These are phyloP conservation scores for Nematostella vectensis DNA, from an alignment of 92 coral and sea anemone species.

Conservation along the genomic window DNA sequence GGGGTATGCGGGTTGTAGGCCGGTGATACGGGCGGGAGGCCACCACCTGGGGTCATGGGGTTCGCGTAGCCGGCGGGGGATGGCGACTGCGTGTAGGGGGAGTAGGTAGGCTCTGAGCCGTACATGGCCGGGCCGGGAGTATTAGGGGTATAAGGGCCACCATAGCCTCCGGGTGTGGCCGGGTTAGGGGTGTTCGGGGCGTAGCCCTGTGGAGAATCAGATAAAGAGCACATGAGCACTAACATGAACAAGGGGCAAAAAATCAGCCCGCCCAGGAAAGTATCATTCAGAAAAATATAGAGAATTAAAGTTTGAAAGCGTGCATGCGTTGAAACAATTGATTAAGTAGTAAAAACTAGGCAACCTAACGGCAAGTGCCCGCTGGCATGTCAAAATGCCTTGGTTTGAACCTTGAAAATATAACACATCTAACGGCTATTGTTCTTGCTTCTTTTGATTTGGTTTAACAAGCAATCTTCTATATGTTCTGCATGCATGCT, in stretches of 20 bases:
- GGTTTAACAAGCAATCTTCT: too few species aligned
- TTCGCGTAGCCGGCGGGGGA: constrained; percentile 95
- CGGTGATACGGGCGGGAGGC: constrained; percentile 89
- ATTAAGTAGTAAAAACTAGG: too few species aligned
- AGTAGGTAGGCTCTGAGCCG: constrained; percentile 96
- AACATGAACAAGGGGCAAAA: too few species aligned
- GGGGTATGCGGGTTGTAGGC: constrained; percentile 95
- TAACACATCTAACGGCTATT: too few species aligned
- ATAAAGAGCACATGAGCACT: too few species aligned
- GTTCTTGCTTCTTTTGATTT: too few species aligned
- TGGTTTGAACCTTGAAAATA: too few species aligned
- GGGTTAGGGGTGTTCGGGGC: constrained; percentile 91
- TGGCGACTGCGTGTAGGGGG: constrained; percentile 95
- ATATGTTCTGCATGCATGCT: too few species aligned
- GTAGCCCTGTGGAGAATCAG: constrained; percentile 45
- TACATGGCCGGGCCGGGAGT: constrained; percentile 98
- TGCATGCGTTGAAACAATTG: too few species aligned
- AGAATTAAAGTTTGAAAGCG: too few species aligned
- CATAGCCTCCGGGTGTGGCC: constrained; percentile 93
- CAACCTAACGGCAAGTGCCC: too few species aligned
- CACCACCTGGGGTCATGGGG: constrained; percentile 98
- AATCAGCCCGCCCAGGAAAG: neutral
- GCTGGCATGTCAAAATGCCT: too few species aligned
- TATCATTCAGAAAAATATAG: neutral
- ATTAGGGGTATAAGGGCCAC: constrained; percentile 88